phyloP scores from a whole-genome alignment of 2,113 vertebrate genomes.

The Eonycteris spelaea region DNA sequence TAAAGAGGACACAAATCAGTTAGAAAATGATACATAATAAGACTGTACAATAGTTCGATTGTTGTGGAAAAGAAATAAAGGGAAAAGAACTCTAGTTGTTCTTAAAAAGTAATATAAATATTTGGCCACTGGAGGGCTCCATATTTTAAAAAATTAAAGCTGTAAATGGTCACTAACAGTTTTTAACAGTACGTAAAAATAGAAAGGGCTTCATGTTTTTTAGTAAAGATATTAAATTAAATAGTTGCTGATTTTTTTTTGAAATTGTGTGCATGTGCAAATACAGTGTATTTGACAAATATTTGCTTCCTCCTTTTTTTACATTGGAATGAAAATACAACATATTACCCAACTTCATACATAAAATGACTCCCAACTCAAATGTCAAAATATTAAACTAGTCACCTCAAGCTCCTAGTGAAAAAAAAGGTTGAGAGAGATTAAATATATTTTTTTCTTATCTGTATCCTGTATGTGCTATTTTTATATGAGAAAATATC shows the following conservation, averaged over 20 bases:
- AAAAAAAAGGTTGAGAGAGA: constrained; percentile 6
- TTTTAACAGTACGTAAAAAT: constrained; percentile 4
- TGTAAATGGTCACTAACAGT: neutral
- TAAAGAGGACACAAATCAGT: neutral
- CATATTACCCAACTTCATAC: neutral
- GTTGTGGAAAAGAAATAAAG: neutral
- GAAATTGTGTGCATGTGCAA: neutral
- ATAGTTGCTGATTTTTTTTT: neutral
- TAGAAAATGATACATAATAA: constrained; percentile 1
- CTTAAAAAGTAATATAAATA: constrained; percentile 36
- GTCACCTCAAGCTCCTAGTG: neutral
- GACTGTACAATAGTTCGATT: neutral
- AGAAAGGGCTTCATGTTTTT: neutral
- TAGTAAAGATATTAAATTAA: constrained; percentile 26
- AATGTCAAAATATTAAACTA: constrained; percentile 15
- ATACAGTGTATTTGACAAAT: neutral
- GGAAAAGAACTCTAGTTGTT: neutral
- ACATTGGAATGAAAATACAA: constrained; percentile 32
- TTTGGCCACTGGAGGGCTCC: constrained; percentile 66
- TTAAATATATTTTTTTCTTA: constrained; percentile 24
- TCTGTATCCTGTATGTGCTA: neutral
- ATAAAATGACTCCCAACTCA: neutral
- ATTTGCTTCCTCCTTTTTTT: neutral
- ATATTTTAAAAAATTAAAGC: constrained; percentile 56
- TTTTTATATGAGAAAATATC: constrained; percentile 4